Evolutionary conservation across 2,797 vertebrate species (phyloP).

Genomic region (Platalea minor): DNA sequence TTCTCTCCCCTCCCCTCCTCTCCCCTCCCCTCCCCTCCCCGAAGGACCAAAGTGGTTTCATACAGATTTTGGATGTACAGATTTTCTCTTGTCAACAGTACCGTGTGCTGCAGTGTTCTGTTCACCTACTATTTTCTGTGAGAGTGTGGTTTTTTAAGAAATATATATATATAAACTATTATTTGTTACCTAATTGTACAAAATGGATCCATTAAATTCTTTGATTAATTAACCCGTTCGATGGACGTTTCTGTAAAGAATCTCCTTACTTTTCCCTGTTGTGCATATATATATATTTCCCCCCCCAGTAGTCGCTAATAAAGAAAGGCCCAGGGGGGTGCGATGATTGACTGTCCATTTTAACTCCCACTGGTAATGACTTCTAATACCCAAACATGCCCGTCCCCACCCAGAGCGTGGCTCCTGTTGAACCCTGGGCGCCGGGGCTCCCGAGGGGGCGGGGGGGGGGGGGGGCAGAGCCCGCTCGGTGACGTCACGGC

Average conservation of each 20-base stretch:
- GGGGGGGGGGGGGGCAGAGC: neutral
- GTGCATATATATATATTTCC: conserved; percentile 22
- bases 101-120: conserved; percentile 78
- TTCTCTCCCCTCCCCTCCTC: neutral
- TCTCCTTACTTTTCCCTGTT: neutral
- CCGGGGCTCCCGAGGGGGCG: neutral
- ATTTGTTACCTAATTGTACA: conserved; percentile 82
- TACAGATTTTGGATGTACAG: conserved; percentile 75
- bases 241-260: conserved; percentile 63
- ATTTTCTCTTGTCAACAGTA: conserved; percentile 75
- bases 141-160: neutral
- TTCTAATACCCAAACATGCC: conserved; percentile 52
- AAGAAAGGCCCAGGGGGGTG: conserved; percentile 43
- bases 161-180: conserved; percentile 32
- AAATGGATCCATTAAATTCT: conserved; percentile 73
- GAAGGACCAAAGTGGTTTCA: conserved; percentile 85
- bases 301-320: conserved; percentile 48
- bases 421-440: conserved; percentile 47
- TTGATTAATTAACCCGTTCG: conserved; percentile 71
- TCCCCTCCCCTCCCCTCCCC: neutral
- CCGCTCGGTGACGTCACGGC: conserved; percentile 60
- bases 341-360: conserved; percentile 69
- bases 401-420: neutral
- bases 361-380: conserved; percentile 64
- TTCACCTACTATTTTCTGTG: conserved; percentile 44